A percentile compares a stretch with the other conserved stretches of the same genome.
These are phyloP conservation scores for Halictus rubicundus DNA, from an alignment of 1,140 invertebrate species.

Conservation along the genomic window DNA sequence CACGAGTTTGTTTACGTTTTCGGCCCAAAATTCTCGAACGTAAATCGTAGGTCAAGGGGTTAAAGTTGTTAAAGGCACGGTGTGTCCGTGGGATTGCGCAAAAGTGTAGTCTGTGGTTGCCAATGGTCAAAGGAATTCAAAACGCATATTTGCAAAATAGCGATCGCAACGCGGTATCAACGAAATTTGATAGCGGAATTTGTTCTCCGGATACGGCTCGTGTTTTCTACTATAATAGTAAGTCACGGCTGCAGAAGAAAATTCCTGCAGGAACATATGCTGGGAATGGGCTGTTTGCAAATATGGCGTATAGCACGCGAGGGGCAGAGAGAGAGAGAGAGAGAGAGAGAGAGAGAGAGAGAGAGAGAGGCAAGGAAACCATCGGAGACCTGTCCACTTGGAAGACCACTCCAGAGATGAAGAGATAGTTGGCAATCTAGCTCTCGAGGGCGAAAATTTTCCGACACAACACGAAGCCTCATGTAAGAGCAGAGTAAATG, in stretches of 20 bases:
- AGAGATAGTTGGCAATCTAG: slow-evolving; percentile 31
- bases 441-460: slow-evolving; percentile 9
- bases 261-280: neutral
- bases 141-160: no score
- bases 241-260: neutral
- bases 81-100: no score
- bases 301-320: neutral
- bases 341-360: neutral
- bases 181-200: no score
- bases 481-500: neutral
- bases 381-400: slow-evolving; percentile 21
- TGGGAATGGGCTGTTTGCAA: slow-evolving; percentile 13
- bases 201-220: no score
- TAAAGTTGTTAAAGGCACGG: no score
- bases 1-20: no score
- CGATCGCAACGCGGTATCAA: no score
- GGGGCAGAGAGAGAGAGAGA: neutral
- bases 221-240: neutral
- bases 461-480: neutral
- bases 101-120: no score
- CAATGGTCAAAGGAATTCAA: no score
- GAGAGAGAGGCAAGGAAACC: neutral
- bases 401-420: slow-evolving; percentile 11
- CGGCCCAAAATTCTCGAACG: no score
- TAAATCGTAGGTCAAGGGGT: no score